Conservation (phyloP, 2,797 vertebrate species). For the Cuniculus paca region DNA sequence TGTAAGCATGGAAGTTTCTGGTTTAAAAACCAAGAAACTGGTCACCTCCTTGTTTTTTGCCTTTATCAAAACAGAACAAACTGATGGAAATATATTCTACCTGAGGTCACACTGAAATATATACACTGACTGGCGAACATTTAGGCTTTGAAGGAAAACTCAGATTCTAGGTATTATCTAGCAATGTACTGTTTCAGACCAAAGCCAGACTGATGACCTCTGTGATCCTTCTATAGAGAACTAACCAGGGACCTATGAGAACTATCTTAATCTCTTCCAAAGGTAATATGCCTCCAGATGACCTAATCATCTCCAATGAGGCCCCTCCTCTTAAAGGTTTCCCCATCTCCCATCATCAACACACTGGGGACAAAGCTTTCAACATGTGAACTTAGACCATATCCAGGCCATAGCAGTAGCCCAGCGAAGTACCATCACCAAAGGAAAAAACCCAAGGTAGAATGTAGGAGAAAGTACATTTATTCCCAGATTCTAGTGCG, state of each 20-base stretch:
- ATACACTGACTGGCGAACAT: neutral
- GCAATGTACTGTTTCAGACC: neutral
- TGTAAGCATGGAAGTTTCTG: neutral
- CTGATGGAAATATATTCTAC: neutral
- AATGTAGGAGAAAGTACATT: neutral
- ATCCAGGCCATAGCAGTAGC: neutral
- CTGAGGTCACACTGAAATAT: neutral
- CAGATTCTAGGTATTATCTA: neutral
- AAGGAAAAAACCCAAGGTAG: neutral
- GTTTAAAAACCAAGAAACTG: neutral
- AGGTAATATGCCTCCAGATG: neutral
- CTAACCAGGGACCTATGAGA: neutral
- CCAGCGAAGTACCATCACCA: too few relatives aligned
- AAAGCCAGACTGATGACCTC: neutral
- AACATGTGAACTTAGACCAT: neutral
- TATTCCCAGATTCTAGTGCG: neutral
- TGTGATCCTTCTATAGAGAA: neutral
- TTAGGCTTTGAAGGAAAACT: neutral
- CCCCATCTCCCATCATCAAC: neutral
- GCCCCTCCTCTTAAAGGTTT: neutral
- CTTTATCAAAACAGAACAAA: neutral
- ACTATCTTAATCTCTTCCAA: neutral
- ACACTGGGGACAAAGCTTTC: neutral
- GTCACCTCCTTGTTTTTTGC: neutral
- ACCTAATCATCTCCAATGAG: neutral